phyloP scores from a whole-genome alignment of 2,113 vertebrate genomes.

The Melospiza georgiana region DNA sequence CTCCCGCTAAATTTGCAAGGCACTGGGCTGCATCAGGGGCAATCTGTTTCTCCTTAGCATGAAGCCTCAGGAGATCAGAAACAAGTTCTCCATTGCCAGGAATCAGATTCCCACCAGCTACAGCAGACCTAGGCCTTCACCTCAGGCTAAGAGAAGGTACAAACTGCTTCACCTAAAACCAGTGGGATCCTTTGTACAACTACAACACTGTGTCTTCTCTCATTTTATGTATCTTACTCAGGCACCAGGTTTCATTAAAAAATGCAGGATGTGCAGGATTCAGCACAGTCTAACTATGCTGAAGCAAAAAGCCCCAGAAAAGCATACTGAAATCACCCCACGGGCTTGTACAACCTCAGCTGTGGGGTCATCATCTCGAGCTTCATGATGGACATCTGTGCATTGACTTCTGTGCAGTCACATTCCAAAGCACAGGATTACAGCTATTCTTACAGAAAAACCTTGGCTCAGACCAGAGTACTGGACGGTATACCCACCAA shows the following conservation, averaged over 20 bases:
- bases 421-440: neutral
- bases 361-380: neutral
- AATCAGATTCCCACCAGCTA: neutral
- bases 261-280: neutral
- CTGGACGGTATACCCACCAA: neutral
- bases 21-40: neutral
- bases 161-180: neutral
- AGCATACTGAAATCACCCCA: neutral
- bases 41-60: accelerated
- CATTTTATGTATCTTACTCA: neutral
- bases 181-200: neutral
- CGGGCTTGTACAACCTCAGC: neutral
- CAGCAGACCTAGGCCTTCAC: neutral
- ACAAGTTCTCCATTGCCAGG: neutral
- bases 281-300: neutral
- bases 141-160: neutral
- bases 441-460: neutral
- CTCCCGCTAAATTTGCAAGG: neutral
- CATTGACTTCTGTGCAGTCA: neutral
- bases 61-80: neutral
- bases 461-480: neutral
- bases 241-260: neutral
- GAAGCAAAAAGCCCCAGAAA: neutral
- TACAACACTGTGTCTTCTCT: neutral
- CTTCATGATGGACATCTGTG: neutral